These are phyloP conservation scores for Eulemur rufifrons DNA, from an alignment of 2,113 vertebrate species.

Conservation along the genomic window DNA sequence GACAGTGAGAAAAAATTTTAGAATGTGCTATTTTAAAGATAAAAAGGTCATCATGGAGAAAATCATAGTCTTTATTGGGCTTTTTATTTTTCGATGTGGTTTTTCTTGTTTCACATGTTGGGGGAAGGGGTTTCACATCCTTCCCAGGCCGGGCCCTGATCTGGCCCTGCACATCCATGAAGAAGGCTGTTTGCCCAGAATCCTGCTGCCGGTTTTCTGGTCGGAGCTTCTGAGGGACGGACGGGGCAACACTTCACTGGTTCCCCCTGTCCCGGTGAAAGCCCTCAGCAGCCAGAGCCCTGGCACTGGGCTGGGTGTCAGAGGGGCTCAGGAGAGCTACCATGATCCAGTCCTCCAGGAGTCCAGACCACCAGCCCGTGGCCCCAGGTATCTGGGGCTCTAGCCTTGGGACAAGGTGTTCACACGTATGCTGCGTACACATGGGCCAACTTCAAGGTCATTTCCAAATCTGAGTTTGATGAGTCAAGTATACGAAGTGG, in stretches of 20 bases:
- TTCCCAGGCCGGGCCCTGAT: neutral
- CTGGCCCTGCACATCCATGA: neutral
- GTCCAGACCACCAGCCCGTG: neutral
- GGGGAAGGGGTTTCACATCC: neutral
- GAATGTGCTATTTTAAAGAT: neutral
- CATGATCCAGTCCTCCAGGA: neutral
- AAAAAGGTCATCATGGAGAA: neutral
- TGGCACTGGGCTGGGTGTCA: neutral
- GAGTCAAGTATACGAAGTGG: neutral
- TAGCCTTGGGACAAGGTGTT: neutral
- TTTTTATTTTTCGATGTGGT: neutral
- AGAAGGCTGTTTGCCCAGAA: neutral
- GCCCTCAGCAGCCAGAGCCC: neutral
- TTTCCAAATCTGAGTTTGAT: neutral
- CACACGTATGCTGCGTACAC: fast-evolving
- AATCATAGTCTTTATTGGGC: neutral
- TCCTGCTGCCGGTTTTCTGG: neutral
- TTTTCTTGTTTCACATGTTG: neutral
- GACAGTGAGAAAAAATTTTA: neutral
- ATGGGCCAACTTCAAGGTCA: neutral
- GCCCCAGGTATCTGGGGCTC: neutral
- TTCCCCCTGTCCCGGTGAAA: neutral
- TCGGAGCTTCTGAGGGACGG: neutral
- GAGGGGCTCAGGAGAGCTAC: neutral
- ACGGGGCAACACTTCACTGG: neutral